Conservation (phyloP, 2,888 invertebrate genomes). For the Apamea anceps region DNA sequence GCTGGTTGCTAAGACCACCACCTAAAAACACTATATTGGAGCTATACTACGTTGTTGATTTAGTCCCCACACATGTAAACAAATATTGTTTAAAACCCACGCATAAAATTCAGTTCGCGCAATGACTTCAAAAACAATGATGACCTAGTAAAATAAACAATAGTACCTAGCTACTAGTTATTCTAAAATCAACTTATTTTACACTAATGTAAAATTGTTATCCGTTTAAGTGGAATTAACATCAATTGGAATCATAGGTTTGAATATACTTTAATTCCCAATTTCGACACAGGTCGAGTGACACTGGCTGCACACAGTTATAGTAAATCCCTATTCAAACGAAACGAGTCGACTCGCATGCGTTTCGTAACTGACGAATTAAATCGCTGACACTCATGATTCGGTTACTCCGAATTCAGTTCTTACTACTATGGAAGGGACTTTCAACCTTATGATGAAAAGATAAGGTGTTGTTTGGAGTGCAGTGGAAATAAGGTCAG, state of each 20-base stretch:
- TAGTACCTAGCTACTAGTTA: not conserved
- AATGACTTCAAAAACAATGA: too few species aligned
- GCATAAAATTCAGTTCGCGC: not conserved
- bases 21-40: not conserved
- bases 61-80: not conserved
- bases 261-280: not conserved
- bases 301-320: slow-evolving; percentile 31
- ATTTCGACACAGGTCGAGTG: slow-evolving; percentile 24
- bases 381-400: slow-evolving; percentile 65
- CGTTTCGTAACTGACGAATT: slow-evolving; percentile 72
- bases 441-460: not conserved
- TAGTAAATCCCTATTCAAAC: slow-evolving; percentile 69
- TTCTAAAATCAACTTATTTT: not conserved
- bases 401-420: slow-evolving; percentile 54
- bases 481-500: slow-evolving; percentile 66
- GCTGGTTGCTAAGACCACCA: not conserved
- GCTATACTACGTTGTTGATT: not conserved
- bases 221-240: not conserved
- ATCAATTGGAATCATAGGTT: not conserved
- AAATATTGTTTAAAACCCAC: not conserved
- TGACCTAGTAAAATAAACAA: not conserved
- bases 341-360: slow-evolving; percentile 55
- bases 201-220: not conserved
- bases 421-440: not conserved
- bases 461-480: not conserved